Conservation (phyloP, 2,888 invertebrate species). For the Ennomos quercinarius region DNA sequence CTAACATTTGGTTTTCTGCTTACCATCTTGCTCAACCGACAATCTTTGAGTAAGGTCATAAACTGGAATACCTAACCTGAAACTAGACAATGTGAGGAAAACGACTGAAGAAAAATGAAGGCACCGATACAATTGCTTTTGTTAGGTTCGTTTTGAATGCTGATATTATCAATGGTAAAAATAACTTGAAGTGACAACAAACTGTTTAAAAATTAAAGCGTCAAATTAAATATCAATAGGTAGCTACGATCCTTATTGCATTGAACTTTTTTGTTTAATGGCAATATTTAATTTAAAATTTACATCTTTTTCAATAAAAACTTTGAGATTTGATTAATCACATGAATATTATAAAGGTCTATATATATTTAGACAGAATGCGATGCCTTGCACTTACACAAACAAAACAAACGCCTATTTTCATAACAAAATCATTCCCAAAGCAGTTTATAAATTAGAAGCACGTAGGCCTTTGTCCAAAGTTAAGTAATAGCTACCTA, state of each 20-base stretch:
- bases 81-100: slow-evolving; percentile 24
- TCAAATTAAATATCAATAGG: no score
- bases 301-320: no score
- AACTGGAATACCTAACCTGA: slow-evolving; percentile 13
- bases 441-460: slow-evolving; percentile 17
- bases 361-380: no score
- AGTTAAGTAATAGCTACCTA: slow-evolving; percentile 47
- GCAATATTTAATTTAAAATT: no score
- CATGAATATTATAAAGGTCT: no score
- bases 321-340: no score
- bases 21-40: slow-evolving; percentile 4
- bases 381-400: no score
- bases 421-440: not conserved
- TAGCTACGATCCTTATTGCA: no score
- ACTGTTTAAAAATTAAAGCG: not conserved
- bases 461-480: slow-evolving; percentile 44
- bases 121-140: slow-evolving; percentile 20
- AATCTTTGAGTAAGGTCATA: slow-evolving; percentile 22
- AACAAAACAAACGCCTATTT: no score
- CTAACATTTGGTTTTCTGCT: no score
- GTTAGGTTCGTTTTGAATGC: slow-evolving; percentile 13
- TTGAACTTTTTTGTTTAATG: no score
- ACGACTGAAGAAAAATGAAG: slow-evolving; percentile 1
- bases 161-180: slow-evolving; percentile 24
- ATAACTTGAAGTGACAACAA: slow-evolving; percentile 3